Base-by-base conservation (phyloP, 2,113 vertebrate genomes). In the Lepisosteus oculatus region DNA sequence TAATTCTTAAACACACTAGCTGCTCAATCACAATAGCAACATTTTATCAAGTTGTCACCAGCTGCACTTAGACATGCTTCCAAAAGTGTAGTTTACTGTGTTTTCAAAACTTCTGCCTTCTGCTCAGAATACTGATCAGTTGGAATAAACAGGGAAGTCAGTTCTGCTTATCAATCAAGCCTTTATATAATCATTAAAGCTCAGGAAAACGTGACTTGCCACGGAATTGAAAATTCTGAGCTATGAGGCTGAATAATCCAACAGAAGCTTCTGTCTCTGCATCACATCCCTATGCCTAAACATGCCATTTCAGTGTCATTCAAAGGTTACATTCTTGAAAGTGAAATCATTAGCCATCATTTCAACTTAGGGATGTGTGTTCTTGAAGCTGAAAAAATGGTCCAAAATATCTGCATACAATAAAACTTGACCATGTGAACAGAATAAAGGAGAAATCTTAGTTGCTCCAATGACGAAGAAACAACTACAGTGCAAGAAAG, bases 101-200 rank as follows among this genome's bases (percentile, higher is more conserved):
- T 2, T 59, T 59, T 59, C 3, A 59, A 14, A 59, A 59, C n/a
- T 59, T 6, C 56, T 13, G 7, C 12, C 56, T 4, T 13, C n/a
- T 59, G 11, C 14, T 59, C 14, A 59, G 57, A 59, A 59, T 59
- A 6, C 57, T n/a, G 57, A n/a, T 3, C 57, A n/a, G 4, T 59
- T 15, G 57, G n/a, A 13, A n/a, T 59, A 59, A 15, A 59, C 57
- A 59, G 57, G 57, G 13, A 59, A 13, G 13, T 15, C 57, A 59
- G 57, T 59, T 59, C 57, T 13, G 4, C 57, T 59, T 59, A 13
- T 59, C 57, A 59, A 59, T 59, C 57, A 59, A n/a, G n/a, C 57
- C n/a, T 59, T 59, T 59, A 59, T 11, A 59, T 14, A 13, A n/a
- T 59, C 57, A 59, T 59, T 59, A 59, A 59, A n/a, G 5, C 57